A percentile compares a stretch with the other conserved stretches of the same genome.
Evolutionary conservation across 2,113 vertebrate species (phyloP).

Genomic region (Neotoma lepida): DNA sequence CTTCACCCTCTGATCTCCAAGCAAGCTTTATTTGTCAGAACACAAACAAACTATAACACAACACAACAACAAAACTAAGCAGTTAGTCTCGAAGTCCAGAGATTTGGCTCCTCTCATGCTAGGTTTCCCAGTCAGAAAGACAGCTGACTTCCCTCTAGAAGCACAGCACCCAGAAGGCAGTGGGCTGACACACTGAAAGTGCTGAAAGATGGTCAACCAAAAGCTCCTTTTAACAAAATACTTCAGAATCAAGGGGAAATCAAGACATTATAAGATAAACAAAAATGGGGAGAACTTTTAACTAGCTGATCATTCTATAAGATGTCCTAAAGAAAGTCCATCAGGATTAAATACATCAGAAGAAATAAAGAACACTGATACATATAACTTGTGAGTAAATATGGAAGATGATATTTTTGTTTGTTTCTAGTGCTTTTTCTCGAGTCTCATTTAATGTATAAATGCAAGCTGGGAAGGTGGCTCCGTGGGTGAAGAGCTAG

Average conservation of each 20-base stretch:
- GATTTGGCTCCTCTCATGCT: neutral
- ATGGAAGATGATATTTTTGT: neutral
- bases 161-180: neutral
- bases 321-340: neutral
- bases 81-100: neutral
- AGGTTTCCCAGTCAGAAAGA: neutral
- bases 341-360: constrained; percentile 1
- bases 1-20: no score
- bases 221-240: constrained; percentile 20
- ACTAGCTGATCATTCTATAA: neutral
- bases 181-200: neutral
- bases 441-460: neutral
- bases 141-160: neutral
- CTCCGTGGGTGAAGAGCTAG: neutral
- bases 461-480: neutral
- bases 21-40: no score
- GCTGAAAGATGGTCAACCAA: neutral
- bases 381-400: neutral
- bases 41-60: no score
- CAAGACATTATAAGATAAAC: neutral
- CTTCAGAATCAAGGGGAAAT: neutral
- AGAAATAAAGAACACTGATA: neutral
- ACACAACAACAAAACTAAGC: neutral
- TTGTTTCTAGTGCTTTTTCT: constrained; percentile 35
- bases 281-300: neutral